These are phyloP conservation scores for Trissoscelio sp. DNA, from an alignment of 2,888 invertebrate genomes.

Conservation along the genomic window DNA sequence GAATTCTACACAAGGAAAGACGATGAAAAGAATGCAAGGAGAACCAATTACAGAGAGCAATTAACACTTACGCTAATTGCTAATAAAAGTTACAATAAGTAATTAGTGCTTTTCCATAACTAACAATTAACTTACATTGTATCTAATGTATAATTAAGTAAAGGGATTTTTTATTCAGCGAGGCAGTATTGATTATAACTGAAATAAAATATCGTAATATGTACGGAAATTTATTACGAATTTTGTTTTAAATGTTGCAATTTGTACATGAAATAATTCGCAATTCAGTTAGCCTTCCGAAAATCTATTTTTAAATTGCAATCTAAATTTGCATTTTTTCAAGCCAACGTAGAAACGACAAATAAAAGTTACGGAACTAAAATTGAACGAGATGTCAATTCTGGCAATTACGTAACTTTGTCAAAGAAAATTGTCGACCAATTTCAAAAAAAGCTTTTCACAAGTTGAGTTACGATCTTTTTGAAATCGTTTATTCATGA, in stretches of 20 bases:
- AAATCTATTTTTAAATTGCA: background rate
- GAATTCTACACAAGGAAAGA: conserved; percentile 58
- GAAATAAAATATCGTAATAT: background rate
- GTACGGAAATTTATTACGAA: background rate
- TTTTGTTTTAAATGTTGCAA: background rate
- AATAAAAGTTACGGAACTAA: background rate
- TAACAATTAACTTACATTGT: conserved; percentile 77
- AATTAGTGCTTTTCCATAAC: conserved; percentile 77
- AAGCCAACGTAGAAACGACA: background rate
- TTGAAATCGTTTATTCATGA: conserved; percentile 27
- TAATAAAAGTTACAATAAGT: conserved; percentile 80
- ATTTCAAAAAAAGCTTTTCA: conserved; percentile 44
- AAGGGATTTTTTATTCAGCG: background rate
- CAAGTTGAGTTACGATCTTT: conserved; percentile 35
- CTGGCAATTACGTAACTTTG: conserved; percentile 22
- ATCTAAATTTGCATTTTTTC: background rate
- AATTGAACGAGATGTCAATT: conserved; percentile 27
- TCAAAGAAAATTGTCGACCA: conserved; percentile 41
- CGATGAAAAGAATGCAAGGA: conserved; percentile 64
- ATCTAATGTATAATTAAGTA: conserved; percentile 15
- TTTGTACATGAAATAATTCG: too few relatives aligned
- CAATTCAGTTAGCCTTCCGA: too few relatives aligned
- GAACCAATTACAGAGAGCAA: conserved; percentile 78
- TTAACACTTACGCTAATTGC: conserved; percentile 77
- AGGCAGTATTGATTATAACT: background rate